These are phyloP conservation scores for Clostera curtula DNA, from an alignment of 2,888 invertebrate genomes.

Conservation along the genomic window DNA sequence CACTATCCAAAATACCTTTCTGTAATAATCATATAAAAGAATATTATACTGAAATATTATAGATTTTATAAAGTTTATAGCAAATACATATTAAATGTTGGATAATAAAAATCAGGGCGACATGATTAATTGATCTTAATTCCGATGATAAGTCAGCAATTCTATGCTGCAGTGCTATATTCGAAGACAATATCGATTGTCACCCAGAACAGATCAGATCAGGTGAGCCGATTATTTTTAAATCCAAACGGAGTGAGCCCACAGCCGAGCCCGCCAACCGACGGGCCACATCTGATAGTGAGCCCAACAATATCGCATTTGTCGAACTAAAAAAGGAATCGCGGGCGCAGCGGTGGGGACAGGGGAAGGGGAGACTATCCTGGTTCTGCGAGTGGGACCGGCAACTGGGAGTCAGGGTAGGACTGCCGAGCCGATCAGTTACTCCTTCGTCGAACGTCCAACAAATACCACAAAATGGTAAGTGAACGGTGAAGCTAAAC, in stretches of 20 bases:
- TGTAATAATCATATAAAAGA: too few relatives aligned
- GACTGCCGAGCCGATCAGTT: slow-evolving; percentile 70
- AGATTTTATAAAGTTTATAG: too few relatives aligned
- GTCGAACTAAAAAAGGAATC: slow-evolving; percentile 71
- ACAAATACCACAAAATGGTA: slow-evolving; percentile 68
- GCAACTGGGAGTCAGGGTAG: slow-evolving; percentile 68
- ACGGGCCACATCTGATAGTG: slow-evolving; percentile 48
- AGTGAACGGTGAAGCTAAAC: slow-evolving; percentile 39
- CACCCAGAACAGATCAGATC: slow-evolving; percentile 33
- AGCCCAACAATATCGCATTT: slow-evolving; percentile 46
- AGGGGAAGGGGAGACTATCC: slow-evolving; percentile 34
- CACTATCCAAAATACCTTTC: too few relatives aligned
- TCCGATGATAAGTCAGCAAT: too few relatives aligned
- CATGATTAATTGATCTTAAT: too few relatives aligned
- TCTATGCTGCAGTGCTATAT: slow-evolving; percentile 17
- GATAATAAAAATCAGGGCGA: too few relatives aligned
- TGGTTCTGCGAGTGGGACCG: slow-evolving; percentile 43
- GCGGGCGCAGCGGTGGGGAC: slow-evolving; percentile 25
- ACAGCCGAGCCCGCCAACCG: slow-evolving; percentile 40
- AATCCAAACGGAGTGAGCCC: slow-evolving; percentile 33
- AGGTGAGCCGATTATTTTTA: slow-evolving; percentile 57
- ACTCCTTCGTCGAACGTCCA: slow-evolving; percentile 67
- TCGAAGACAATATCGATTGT: slow-evolving; percentile 21
- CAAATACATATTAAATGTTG: too few relatives aligned
- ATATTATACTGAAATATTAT: too few relatives aligned